These are phyloP conservation scores for Neoitamus cyanurus DNA, from an alignment of 2,888 invertebrate species.

Conservation along the genomic window DNA sequence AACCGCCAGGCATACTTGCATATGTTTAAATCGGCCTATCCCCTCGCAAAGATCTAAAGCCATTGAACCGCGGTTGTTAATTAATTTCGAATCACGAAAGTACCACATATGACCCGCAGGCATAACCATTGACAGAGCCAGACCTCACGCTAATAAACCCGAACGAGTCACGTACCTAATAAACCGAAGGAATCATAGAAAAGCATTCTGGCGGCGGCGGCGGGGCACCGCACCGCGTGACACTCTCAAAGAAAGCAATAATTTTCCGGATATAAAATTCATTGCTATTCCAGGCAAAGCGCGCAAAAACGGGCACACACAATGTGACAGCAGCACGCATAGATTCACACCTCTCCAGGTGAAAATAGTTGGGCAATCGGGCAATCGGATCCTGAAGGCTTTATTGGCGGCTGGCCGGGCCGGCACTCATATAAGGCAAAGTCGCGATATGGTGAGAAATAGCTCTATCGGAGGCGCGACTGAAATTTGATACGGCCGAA, in stretches of 20 bases:
- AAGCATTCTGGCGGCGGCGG: not conserved
- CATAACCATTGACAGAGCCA: constrained; percentile 3
- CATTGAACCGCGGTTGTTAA: constrained; percentile 30
- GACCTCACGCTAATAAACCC: not conserved
- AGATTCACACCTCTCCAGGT: constrained; percentile 22
- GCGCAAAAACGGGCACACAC: not conserved
- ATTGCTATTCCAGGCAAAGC: constrained; percentile 17
- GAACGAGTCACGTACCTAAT: constrained; percentile 24
- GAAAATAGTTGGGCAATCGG: constrained; percentile 14
- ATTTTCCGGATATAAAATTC: constrained; percentile 38
- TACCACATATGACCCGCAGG: constrained; percentile 29
- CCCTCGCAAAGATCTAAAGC: not conserved
- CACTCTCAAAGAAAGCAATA: constrained; percentile 21
- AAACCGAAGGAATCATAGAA: not conserved
- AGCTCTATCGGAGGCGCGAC: not conserved
- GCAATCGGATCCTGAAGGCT: constrained; percentile 34
- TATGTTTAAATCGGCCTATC: not conserved
- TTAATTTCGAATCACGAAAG: constrained; percentile 42
- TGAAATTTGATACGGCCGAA: constrained; percentile 27
- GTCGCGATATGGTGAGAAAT: not conserved
- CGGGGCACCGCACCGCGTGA: not conserved
- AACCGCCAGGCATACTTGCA: not conserved
- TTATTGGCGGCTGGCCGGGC: constrained; percentile 26
- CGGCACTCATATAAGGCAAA: too few relatives aligned
- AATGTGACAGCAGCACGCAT: constrained; percentile 28